Conservation (phyloP, 2,797 vertebrate genomes). For the Tragelaphus eurycerus region DNA sequence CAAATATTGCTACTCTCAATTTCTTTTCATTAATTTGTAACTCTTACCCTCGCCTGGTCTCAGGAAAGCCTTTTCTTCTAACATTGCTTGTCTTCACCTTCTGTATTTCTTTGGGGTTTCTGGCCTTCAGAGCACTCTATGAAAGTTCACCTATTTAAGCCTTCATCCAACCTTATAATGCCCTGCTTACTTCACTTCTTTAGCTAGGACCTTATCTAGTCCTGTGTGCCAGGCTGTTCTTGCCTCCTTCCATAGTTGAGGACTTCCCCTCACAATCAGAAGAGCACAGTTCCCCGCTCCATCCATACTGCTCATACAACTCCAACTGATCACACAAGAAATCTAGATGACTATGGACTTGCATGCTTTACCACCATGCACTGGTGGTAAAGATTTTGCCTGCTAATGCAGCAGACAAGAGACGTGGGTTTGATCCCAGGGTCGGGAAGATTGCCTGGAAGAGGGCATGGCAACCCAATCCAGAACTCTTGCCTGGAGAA, state of each 20-base stretch:
- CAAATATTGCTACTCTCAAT: background rate
- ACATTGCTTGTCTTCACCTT: background rate
- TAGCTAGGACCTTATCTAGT: background rate
- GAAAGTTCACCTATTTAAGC: background rate
- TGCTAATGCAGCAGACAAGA: background rate
- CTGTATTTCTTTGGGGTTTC: background rate
- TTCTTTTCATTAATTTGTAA: background rate
- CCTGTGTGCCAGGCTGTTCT: background rate
- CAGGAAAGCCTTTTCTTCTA: background rate
- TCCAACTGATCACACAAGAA: background rate
- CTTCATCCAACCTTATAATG: background rate
- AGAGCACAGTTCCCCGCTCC: background rate
- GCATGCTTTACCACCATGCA: background rate
- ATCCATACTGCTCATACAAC: background rate
- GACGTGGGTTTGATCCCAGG: background rate
- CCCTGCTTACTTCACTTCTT: background rate
- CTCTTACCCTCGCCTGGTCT: background rate
- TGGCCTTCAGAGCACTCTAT: background rate
- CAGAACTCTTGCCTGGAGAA: background rate
- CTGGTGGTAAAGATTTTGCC: background rate
- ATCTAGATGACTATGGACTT: background rate
- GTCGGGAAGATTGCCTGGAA: background rate
- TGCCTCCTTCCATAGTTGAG: background rate
- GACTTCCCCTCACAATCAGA: background rate
- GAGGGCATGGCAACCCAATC: background rate